phyloP scores from a whole-genome alignment of 2,113 vertebrate species.

The Zootoca vivipara region DNA sequence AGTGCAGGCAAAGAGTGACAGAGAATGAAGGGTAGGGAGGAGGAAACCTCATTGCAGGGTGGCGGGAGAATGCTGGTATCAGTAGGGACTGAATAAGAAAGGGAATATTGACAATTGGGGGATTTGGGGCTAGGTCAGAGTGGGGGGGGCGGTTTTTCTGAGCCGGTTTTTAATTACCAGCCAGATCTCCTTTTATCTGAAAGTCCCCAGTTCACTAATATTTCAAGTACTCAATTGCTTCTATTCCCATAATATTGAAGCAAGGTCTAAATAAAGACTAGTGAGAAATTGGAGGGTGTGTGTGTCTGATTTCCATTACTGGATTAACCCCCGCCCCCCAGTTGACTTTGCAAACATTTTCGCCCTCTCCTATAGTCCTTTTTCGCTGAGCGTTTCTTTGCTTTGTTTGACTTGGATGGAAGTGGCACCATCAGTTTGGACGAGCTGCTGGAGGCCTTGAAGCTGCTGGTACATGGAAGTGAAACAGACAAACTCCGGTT shows the following conservation, averaged over 20 bases:
- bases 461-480: conserved; percentile 80
- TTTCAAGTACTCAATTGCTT: background rate
- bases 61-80: background rate
- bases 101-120: background rate
- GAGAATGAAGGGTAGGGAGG: no score
- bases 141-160: background rate
- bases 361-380: conserved; percentile 76
- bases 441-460: conserved; percentile 83
- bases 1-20: no score
- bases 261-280: background rate
- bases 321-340: background rate
- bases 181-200: background rate
- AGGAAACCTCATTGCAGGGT: background rate
- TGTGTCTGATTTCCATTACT: background rate
- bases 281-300: no score
- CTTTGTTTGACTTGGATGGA: conserved; percentile 84
- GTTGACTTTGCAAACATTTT: fast-evolving
- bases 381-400: conserved; percentile 90
- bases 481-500: conserved; percentile 87
- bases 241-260: background rate
- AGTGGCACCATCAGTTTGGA: conserved; percentile 86
- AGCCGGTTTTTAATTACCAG: background rate
- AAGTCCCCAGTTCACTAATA: background rate
- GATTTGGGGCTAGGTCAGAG: background rate
- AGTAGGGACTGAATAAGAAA: background rate